Conservation (phyloP, 2,888 invertebrate genomes). For the Hedychridium roseum region DNA sequence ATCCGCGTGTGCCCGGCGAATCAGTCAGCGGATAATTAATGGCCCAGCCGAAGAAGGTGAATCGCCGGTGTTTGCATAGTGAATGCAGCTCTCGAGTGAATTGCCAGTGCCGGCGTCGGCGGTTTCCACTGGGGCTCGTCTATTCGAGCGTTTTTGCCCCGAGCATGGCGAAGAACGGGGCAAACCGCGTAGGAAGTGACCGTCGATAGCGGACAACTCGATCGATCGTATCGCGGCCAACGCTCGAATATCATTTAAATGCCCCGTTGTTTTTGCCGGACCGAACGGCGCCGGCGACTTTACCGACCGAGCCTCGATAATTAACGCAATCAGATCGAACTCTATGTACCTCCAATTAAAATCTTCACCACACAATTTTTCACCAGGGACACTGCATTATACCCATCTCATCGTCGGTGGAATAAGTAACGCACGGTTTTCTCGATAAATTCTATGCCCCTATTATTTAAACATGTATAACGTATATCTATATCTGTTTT, state of each 20-base stretch:
- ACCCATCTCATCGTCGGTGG: too few species aligned
- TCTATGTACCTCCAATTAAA: slow-evolving; percentile 33
- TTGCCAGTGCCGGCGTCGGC: too few species aligned
- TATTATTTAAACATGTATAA: too few species aligned
- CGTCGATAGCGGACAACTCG: slow-evolving; percentile 10
- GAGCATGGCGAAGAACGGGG: slow-evolving; percentile 19
- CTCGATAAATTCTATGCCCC: too few species aligned
- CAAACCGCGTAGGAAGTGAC: slow-evolving; percentile 21
- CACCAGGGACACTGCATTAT: too few species aligned
- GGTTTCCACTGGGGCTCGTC: neutral
- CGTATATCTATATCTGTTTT: too few species aligned
- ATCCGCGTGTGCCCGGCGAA: too few species aligned
- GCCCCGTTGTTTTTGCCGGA: slow-evolving; percentile 28
- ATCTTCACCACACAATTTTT: slow-evolving; percentile 24
- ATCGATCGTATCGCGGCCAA: slow-evolving; percentile 28
- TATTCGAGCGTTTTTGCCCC: neutral
- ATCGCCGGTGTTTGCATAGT: too few species aligned
- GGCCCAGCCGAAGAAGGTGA: too few species aligned
- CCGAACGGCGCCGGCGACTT: slow-evolving; percentile 8
- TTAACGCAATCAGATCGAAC: slow-evolving; percentile 34
- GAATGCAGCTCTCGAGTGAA: too few species aligned
- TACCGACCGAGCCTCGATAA: slow-evolving; percentile 19
- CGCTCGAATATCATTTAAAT: slow-evolving; percentile 33
- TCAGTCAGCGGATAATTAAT: too few species aligned
- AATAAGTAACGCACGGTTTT: too few species aligned